A percentile compares a stretch with the other conserved stretches of the same genome.
These are phyloP conservation scores for Laterallus jamaicensis DNA, from an alignment of 2,113 vertebrate genomes.

Conservation along the genomic window DNA sequence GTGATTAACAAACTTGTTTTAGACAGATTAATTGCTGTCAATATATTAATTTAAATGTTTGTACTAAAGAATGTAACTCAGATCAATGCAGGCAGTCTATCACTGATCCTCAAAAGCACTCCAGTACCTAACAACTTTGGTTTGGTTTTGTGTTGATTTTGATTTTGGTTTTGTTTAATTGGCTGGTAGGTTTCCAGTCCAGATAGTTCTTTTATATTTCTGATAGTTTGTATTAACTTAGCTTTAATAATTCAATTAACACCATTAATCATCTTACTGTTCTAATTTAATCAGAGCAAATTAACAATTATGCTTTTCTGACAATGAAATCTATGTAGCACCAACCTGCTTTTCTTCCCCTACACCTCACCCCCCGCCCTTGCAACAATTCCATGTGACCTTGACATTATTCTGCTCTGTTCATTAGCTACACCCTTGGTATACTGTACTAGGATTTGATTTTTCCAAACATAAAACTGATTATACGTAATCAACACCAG, in stretches of 20 bases:
- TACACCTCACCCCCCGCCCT: background rate
- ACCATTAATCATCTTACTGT: background rate
- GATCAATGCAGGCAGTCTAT: background rate
- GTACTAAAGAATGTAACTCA: background rate
- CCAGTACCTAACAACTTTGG: background rate
- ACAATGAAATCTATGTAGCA: background rate
- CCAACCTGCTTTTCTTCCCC: background rate
- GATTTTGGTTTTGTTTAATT: background rate
- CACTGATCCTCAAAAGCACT: background rate
- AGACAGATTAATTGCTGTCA: background rate
- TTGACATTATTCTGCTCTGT: background rate
- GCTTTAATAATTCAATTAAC: background rate
- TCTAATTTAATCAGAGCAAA: slow-evolving; percentile 7
- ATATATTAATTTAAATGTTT: background rate
- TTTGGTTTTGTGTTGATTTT: background rate
- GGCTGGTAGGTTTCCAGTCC: background rate
- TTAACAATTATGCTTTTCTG: background rate
- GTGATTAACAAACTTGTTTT: background rate
- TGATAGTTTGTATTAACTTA: background rate
- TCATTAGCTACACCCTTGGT: background rate
- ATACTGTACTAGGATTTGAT: background rate
- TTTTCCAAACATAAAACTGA: background rate
- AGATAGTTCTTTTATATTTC: background rate
- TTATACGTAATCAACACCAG: background rate
- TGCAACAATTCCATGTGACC: background rate